A percentile compares a stretch with the other conserved stretches of the same genome.
Evolutionary conservation across 2,113 vertebrate species (phyloP).

Genomic region (Mus pahari): DNA sequence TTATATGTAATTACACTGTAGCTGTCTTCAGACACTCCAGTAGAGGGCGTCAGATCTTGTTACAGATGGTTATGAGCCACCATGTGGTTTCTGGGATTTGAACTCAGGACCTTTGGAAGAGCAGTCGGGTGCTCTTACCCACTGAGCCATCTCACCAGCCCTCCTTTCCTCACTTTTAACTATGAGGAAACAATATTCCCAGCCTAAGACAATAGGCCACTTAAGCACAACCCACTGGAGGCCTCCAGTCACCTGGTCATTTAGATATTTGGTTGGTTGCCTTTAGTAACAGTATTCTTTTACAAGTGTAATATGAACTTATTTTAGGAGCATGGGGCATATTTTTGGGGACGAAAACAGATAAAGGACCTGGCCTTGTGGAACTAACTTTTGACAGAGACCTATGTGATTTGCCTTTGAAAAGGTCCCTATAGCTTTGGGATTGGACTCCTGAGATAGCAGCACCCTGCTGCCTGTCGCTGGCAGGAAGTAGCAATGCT

Average conservation of each 20-base stretch:
- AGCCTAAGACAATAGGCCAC: slow-evolving; percentile 13
- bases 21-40: no score
- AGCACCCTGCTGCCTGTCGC: background rate
- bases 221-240: slow-evolving; percentile 33
- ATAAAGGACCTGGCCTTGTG: background rate
- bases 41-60: no score
- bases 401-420: background rate
- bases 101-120: no score
- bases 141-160: no score
- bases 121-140: no score
- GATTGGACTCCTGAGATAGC: background rate
- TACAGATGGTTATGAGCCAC: no score
- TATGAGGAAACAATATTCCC: background rate
- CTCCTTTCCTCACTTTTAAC: background rate
- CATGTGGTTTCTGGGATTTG: no score
- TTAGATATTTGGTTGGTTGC: slow-evolving; percentile 13
- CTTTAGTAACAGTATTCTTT: background rate
- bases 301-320: background rate
- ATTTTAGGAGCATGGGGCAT: background rate
- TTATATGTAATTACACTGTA: no score
- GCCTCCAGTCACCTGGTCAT: background rate
- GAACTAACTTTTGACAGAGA: slow-evolving; percentile 32
- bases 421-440: slow-evolving; percentile 43
- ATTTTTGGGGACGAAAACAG: slow-evolving; percentile 23
- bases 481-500: background rate